Evolutionary conservation across 2,888 invertebrate species (phyloP).

Genomic region (Blastobasis adustella): DNA sequence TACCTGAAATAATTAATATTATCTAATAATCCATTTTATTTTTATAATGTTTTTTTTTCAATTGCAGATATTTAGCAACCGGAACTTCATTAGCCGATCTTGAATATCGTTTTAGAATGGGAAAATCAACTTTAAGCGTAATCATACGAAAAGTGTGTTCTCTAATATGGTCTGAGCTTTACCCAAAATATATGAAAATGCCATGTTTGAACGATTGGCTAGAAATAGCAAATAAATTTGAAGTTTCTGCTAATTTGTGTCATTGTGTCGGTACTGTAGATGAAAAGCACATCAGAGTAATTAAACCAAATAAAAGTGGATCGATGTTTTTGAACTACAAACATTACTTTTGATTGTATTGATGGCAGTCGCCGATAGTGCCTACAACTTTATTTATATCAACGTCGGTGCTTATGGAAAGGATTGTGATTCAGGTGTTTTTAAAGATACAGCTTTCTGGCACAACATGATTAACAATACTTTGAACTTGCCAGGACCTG

Average conservation of each 20-base stretch:
- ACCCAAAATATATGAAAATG: slow-evolving; percentile 17
- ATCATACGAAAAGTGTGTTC: slow-evolving; percentile 23
- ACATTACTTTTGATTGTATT: slow-evolving; percentile 23
- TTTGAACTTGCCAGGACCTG: slow-evolving; percentile 12
- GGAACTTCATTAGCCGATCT: slow-evolving; percentile 22
- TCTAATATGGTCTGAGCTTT: slow-evolving; percentile 19
- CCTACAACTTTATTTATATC: slow-evolving; percentile 22
- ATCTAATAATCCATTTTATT: too few relatives aligned
- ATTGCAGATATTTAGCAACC: slow-evolving; percentile 25
- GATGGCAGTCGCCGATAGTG: slow-evolving; percentile 18
- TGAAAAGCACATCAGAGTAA: slow-evolving; percentile 17
- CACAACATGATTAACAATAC: slow-evolving; percentile 9
- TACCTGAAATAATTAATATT: not conserved
- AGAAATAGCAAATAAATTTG: slow-evolving; percentile 20
- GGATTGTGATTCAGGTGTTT: slow-evolving; percentile 14
- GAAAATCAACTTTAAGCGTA: slow-evolving; percentile 21
- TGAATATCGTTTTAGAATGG: slow-evolving; percentile 20
- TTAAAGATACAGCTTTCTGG: slow-evolving; percentile 14
- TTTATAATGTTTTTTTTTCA: slow-evolving; percentile 19
- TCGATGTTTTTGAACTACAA: slow-evolving; percentile 22
- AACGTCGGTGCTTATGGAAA: slow-evolving; percentile 21
- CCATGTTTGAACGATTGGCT: slow-evolving; percentile 20
- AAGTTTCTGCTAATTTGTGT: slow-evolving; percentile 13
- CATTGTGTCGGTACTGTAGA: too few relatives aligned
- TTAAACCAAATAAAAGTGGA: slow-evolving; percentile 16